phyloP scores from a whole-genome alignment of 2,888 invertebrate genomes.

The Gnatocerus cornutus region DNA sequence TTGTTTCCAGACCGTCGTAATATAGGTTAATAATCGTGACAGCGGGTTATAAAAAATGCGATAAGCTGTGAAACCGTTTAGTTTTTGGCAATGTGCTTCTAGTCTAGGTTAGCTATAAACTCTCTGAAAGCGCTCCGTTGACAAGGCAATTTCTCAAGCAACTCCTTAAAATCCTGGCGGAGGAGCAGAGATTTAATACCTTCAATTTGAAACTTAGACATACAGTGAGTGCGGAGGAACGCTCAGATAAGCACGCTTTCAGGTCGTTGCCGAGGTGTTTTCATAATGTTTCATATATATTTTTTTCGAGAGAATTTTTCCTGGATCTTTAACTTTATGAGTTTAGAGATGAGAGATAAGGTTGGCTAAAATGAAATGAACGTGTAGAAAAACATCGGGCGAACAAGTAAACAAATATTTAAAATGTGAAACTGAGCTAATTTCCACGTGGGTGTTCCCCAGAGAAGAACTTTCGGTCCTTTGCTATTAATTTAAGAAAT shows the following conservation, averaged over 20 bases:
- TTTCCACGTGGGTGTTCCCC: slow-evolving; percentile 10
- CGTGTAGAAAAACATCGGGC: slow-evolving; percentile 18
- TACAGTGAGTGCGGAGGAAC: slow-evolving; percentile 52
- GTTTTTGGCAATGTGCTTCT: slow-evolving; percentile 43
- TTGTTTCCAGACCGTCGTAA: not conserved
- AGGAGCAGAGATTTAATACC: slow-evolving; percentile 61
- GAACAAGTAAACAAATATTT: too few species aligned
- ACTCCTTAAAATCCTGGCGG: slow-evolving; percentile 59
- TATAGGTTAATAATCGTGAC: slow-evolving; percentile 30
- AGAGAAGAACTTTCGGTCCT: not conserved
- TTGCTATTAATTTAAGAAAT: slow-evolving; percentile 17
- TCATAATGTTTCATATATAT: slow-evolving; percentile 58
- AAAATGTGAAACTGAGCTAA: not conserved
- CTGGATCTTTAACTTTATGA: slow-evolving; percentile 49
- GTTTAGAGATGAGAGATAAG: slow-evolving; percentile 38
- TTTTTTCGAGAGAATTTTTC: slow-evolving; percentile 41
- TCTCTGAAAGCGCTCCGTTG: slow-evolving; percentile 57
- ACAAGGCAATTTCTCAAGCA: slow-evolving; percentile 62
- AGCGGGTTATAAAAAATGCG: slow-evolving; percentile 34
- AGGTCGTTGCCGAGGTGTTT: slow-evolving; percentile 52
- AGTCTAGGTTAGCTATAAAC: slow-evolving; percentile 49
- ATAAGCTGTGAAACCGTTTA: slow-evolving; percentile 39
- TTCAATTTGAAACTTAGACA: slow-evolving; percentile 60
- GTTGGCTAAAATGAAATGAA: slow-evolving; percentile 40
- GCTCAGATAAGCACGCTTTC: slow-evolving; percentile 58